phyloP scores from a whole-genome alignment of 2,797 vertebrate genomes.

The Crenichthys baileyi region DNA sequence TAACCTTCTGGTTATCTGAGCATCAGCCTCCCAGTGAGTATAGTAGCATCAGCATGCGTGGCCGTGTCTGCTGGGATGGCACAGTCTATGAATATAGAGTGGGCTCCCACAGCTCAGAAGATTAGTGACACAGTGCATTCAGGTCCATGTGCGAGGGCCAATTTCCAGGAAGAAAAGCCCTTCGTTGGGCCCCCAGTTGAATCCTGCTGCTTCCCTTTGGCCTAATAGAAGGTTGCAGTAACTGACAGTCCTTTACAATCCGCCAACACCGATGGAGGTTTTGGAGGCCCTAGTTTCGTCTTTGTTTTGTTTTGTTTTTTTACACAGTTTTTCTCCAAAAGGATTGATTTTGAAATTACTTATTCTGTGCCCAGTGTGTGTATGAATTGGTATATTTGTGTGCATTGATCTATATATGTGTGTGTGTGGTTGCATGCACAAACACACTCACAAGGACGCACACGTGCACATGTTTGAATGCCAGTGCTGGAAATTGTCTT shows the following conservation, averaged over 20 bases:
- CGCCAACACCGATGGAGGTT: constrained; percentile 76
- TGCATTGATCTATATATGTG: constrained; percentile 41
- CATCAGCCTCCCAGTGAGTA: constrained; percentile 35
- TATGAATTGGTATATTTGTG: constrained; percentile 52
- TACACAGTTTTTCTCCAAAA: constrained; percentile 52
- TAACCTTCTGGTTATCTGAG: constrained; percentile 43
- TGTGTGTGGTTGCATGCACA: constrained; percentile 2
- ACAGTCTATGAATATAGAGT: constrained; percentile 84
- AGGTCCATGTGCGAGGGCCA: constrained; percentile 82
- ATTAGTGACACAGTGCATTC: constrained; percentile 85
- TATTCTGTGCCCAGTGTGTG: constrained; percentile 52
- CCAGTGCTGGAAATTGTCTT: constrained; percentile 76
- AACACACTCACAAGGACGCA: constrained; percentile 5
- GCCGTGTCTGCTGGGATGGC: constrained; percentile 63
- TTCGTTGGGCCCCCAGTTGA: constrained; percentile 87
- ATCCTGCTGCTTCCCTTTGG: constrained; percentile 85
- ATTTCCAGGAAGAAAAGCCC: constrained; percentile 87
- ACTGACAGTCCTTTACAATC: constrained; percentile 86
- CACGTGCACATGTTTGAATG: constrained; percentile 54
- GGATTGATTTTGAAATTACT: constrained; percentile 74
- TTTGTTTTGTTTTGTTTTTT: constrained; percentile 38
- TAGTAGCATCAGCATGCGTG: constrained; percentile 69
- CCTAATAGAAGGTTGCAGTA: constrained; percentile 80
- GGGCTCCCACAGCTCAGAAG: constrained; percentile 86
- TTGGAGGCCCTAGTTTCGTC: constrained; percentile 52